Base-by-base conservation (phyloP, 2,797 vertebrate species). In the Lepidocolaptes lacrymiger region DNA sequence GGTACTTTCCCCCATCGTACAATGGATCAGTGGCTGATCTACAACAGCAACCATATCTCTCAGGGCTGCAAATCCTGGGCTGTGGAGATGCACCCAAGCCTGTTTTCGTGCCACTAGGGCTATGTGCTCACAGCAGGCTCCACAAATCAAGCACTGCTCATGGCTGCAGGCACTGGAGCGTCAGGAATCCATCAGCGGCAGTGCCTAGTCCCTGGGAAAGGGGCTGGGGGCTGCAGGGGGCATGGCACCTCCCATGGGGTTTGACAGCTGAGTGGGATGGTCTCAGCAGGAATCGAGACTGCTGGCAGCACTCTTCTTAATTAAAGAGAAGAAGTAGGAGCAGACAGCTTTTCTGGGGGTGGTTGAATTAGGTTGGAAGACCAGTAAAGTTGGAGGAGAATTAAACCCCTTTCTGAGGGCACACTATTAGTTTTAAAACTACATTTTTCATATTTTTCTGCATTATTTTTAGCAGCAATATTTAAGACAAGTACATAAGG, bases 151-250 rank as follows among this genome's bases (percentile, higher is more conserved):
- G 39, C 1, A 1, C 41, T 69, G 73, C 69, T 63, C 4, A 1
- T 1, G 26, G 67, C 52, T 7, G 12, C 6, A 4, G 52, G 63
- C 3, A 8, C 61, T 2, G 7, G 34, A 80, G 63, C 2, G 0
- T 51, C 24, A 28, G 61, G 68, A 74, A 89, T 46, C 56, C 63
- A 39, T 12, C 61, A 79, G 49, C 0, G 0, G 80, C 36, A 69
- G 19, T 0, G 0, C 36, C 1, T 0, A 83, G 59, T 6, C 34
- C 58, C 17, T 3, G 4, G 68, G 75, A 79, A 81, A 74, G 58
- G 26, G 48, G 36, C 12, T 22, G 48, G 27, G 78, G 64, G 26
- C 48, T 4, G 6, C 2, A 14, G 34, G 46, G 36, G 46, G 43
- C 78, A 85, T 3, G 4, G 61, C 32, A 85, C 28, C 56, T 85